Percentiles rank a stretch among this genome's conserved stretches.
These are phyloP conservation scores for Etia nguti DNA, from an alignment of 2,113 vertebrate species.

Conservation along the genomic window DNA sequence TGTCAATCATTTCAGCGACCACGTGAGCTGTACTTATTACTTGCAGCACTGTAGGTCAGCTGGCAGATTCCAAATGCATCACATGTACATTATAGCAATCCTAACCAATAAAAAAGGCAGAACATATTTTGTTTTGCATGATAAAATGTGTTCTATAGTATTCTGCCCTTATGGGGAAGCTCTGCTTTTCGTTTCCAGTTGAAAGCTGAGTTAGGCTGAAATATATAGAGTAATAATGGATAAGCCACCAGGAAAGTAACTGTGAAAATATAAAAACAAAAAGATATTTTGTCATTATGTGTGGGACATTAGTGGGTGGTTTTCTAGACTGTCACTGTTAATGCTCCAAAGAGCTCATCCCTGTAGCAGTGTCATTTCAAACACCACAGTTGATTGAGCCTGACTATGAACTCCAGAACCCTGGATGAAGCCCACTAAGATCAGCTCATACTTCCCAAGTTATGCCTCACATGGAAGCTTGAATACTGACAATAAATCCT, in stretches of 20 bases:
- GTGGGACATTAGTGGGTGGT: neutral
- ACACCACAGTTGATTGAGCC: neutral
- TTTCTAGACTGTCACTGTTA: neutral
- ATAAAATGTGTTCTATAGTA: neutral
- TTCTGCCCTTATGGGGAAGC: neutral
- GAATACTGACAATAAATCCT: neutral
- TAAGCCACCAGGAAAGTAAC: neutral
- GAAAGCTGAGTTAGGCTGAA: neutral
- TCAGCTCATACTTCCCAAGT: neutral
- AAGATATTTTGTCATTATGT: neutral
- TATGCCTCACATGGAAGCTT: neutral
- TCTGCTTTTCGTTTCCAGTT: neutral
- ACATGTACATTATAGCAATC: neutral
- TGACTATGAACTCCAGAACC: neutral
- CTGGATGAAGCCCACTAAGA: slow-evolving; percentile 22
- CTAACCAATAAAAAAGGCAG: neutral
- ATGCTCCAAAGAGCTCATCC: neutral
- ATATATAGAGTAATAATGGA: neutral
- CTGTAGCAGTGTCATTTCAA: slow-evolving; percentile 16
- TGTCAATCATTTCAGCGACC: neutral
- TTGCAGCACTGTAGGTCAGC: neutral
- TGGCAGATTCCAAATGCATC: neutral
- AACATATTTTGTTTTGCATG: neutral
- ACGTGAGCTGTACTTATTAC: neutral
- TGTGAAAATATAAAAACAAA: neutral